A percentile compares a stretch with the other conserved stretches of the same genome.
phyloP scores from a whole-genome alignment of 2,797 vertebrate species.

The Ibycter americanus region DNA sequence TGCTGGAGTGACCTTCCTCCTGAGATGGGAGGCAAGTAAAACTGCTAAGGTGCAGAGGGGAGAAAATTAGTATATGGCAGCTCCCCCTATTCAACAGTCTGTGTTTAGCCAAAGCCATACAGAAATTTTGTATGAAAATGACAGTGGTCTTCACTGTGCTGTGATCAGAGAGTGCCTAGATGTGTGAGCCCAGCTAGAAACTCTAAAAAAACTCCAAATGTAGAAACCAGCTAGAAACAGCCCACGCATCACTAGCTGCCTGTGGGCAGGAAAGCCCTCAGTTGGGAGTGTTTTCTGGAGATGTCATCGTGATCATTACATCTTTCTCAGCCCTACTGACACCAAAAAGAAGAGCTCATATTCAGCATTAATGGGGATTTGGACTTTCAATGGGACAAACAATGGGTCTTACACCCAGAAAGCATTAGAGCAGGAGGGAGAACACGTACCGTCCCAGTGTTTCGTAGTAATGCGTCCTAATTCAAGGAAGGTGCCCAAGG shows the following conservation, averaged over 20 bases:
- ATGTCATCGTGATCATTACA: neutral
- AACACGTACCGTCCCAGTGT: constrained; percentile 81
- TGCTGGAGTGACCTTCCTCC: neutral
- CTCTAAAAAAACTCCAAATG: neutral
- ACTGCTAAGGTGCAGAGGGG: neutral
- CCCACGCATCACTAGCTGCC: neutral
- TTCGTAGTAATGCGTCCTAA: constrained; percentile 84
- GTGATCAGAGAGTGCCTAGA: neutral
- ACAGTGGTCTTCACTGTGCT: neutral
- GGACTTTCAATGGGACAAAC: neutral
- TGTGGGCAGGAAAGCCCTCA: neutral
- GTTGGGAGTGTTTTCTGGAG: neutral
- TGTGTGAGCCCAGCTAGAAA: neutral
- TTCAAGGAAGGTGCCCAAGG: constrained; percentile 61
- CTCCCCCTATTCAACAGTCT: neutral
- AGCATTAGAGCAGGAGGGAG: neutral
- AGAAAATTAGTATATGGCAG: neutral
- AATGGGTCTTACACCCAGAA: neutral
- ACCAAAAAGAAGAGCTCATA: neutral
- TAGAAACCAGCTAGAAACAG: neutral
- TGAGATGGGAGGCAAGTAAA: neutral
- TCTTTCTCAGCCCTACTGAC: neutral
- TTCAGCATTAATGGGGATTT: neutral
- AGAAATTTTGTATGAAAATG: neutral
- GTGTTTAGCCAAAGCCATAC: neutral